phyloP scores from a whole-genome alignment of 2,113 vertebrate species.

The Todiramphus chloris region DNA sequence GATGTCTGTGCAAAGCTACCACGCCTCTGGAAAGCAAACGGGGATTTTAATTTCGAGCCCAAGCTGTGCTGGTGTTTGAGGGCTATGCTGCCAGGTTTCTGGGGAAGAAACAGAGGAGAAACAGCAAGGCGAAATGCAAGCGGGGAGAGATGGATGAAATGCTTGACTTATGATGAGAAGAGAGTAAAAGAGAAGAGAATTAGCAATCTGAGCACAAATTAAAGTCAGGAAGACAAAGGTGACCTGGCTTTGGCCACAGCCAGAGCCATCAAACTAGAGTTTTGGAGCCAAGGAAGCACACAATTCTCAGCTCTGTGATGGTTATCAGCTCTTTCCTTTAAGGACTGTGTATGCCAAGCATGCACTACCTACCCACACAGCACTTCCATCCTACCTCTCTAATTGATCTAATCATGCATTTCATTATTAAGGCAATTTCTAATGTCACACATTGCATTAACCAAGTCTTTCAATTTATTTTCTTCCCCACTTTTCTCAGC shows the following conservation, averaged over 20 bases:
- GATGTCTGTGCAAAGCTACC: background rate
- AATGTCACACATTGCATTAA: slow-evolving; percentile 1
- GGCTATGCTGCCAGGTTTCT: background rate
- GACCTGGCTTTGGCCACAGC: background rate
- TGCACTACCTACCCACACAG: background rate
- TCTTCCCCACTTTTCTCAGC: background rate
- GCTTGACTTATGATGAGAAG: background rate
- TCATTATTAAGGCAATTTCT: slow-evolving; percentile 28
- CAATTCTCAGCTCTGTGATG: background rate
- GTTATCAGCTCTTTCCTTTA: background rate
- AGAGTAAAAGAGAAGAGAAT: background rate
- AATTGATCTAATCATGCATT: slow-evolving; percentile 21
- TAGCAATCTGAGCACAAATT: background rate
- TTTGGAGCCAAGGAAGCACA: background rate
- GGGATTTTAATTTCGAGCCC: background rate
- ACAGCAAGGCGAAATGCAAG: background rate
- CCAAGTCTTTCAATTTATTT: background rate
- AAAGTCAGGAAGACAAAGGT: background rate
- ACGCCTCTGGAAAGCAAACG: background rate
- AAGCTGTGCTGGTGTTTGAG: background rate
- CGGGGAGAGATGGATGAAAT: background rate
- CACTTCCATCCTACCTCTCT: background rate
- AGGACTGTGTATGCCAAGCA: background rate
- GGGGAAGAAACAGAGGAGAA: background rate
- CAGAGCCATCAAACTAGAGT: background rate